Evolutionary conservation across 2,113 vertebrate species (phyloP).

Genomic region (Copsychus sechellarum): DNA sequence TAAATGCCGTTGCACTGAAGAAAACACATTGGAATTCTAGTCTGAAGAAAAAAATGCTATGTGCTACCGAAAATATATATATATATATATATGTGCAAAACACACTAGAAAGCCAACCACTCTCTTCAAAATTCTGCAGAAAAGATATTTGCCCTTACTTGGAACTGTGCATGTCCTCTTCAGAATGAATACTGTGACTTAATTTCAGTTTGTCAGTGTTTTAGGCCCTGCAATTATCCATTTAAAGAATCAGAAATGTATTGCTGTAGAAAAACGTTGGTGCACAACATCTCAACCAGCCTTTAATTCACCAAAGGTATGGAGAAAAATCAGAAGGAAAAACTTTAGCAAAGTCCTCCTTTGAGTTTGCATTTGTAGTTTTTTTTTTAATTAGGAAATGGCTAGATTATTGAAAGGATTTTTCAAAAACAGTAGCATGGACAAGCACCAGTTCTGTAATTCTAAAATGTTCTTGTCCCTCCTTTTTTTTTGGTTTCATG

Average conservation of each 20-base stretch:
- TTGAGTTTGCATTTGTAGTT: slow-evolving; percentile 34
- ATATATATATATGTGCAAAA: slow-evolving; percentile 22
- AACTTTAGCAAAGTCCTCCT: not conserved
- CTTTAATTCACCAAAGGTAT: slow-evolving; percentile 15
- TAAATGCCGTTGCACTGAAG: slow-evolving; percentile 67
- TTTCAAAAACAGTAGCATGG: slow-evolving; percentile 45
- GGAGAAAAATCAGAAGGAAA: not conserved
- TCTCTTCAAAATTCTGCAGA: not conserved
- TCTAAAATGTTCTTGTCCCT: slow-evolving; percentile 29
- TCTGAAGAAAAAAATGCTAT: slow-evolving; percentile 30
- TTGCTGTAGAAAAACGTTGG: not conserved
- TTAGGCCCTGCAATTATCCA: not conserved
- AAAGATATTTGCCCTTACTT: not conserved
- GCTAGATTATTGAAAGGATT: not conserved
- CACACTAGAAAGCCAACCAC: not conserved
- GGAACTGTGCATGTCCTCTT: slow-evolving; percentile 19
- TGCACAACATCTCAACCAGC: not conserved
- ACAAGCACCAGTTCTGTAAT: slow-evolving; percentile 41
- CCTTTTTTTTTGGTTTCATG: not conserved
- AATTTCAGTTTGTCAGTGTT: not conserved
- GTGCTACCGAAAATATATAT: slow-evolving; percentile 41
- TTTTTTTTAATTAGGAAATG: not conserved
- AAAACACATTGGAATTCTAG: slow-evolving; percentile 61
- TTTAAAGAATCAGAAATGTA: not conserved
- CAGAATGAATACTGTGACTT: slow-evolving; percentile 14